Conservation (phyloP, 2,113 vertebrate species). For the Malurus alboscapulatus region DNA sequence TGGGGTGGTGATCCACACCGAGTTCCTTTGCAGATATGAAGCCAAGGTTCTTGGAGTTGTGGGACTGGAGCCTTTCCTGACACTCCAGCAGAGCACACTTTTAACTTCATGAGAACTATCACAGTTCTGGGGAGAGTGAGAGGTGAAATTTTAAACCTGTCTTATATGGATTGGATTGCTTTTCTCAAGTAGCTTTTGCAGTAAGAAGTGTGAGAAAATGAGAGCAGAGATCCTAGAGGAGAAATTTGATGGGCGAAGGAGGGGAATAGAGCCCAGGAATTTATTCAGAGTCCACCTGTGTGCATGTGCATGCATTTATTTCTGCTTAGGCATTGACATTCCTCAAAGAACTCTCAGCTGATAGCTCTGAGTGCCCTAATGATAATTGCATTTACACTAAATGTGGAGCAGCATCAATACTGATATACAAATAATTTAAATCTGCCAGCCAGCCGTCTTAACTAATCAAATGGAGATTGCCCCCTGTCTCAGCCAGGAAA, state of each 20-base stretch:
- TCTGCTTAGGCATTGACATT: neutral
- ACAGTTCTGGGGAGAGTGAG: neutral
- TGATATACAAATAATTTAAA: conserved; percentile 45
- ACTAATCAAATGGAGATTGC: conserved; percentile 41
- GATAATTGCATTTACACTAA: conserved; percentile 53
- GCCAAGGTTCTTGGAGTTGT: rapidly evolving
- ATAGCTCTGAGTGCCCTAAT: conserved; percentile 47
- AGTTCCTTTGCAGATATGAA: neutral
- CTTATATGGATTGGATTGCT: neutral
- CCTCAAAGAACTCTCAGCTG: conserved; percentile 20
- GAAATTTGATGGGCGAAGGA: neutral
- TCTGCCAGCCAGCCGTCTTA: neutral
- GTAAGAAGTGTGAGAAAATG: neutral
- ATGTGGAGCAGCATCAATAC: conserved; percentile 25
- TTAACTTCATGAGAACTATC: neutral
- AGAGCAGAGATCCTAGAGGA: neutral
- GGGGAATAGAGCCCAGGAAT: neutral
- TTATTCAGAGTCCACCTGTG: neutral
- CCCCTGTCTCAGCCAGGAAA: neutral
- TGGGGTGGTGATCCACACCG: neutral
- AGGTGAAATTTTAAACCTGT: neutral
- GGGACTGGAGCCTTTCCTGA: neutral
- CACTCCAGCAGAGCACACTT: neutral
- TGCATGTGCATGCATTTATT: conserved; percentile 3
- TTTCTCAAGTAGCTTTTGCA: neutral